Percentiles rank a stretch among this genome's conserved stretches.
Conservation (phyloP, 2,113 vertebrate species). For the Procapra przewalskii region DNA sequence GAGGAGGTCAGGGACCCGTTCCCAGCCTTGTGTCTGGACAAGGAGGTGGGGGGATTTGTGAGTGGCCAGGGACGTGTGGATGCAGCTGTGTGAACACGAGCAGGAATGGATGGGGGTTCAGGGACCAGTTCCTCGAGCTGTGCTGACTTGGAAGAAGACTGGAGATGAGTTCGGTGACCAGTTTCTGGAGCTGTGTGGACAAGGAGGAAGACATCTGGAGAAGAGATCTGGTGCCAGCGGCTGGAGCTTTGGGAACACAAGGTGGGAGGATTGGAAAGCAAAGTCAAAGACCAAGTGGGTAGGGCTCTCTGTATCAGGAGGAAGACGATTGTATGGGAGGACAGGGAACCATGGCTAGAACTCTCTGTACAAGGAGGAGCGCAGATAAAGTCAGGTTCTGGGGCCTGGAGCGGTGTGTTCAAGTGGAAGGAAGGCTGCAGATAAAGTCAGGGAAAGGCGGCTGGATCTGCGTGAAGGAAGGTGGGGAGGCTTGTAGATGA, state of each 20-base stretch:
- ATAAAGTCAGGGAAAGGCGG: fast-evolving
- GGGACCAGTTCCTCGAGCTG: neutral
- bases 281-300: neutral
- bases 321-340: neutral
- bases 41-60: neutral
- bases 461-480: fast-evolving
- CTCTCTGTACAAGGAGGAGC: no score
- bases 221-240: fast-evolving
- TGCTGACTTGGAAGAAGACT: neutral
- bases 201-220: neutral
- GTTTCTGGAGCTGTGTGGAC: neutral
- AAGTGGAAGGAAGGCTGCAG: no score
- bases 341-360: neutral
- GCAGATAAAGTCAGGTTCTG: no score
- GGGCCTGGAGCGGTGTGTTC: no score
- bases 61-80: neutral
- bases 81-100: fast-evolving
- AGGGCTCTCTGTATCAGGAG: neutral
- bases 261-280: fast-evolving
- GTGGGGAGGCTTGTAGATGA: no score
- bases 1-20: neutral
- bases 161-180: neutral
- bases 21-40: neutral
- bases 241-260: neutral
- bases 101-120: neutral